Evolutionary conservation across 2,113 vertebrate genomes (phyloP).

Genomic region (Callorhinus ursinus): DNA sequence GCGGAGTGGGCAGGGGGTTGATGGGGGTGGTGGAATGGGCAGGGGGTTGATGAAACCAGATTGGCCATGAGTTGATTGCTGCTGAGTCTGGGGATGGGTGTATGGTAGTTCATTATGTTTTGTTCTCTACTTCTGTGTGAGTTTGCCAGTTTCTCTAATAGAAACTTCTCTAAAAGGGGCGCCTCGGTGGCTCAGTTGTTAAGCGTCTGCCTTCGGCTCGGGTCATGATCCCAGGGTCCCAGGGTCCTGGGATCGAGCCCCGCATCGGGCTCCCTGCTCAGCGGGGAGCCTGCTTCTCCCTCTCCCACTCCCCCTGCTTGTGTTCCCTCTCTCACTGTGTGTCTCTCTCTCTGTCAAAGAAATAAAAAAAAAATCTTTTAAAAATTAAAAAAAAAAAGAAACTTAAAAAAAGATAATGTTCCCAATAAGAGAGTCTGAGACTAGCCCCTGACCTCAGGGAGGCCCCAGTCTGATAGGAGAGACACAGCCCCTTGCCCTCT

Average conservation of each 20-base stretch:
- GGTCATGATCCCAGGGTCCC: no score
- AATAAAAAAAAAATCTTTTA: no score
- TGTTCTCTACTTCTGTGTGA: not conserved
- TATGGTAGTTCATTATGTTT: not conserved
- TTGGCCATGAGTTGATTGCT: not conserved
- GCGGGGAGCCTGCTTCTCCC: no score
- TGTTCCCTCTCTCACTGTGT: no score
- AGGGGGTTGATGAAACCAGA: not conserved
- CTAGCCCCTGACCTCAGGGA: not conserved
- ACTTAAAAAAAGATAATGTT: not conserved
- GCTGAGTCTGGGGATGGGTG: not conserved
- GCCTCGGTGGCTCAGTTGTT: no score
- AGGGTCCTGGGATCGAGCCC: no score
- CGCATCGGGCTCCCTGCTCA: no score
- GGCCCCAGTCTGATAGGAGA: not conserved
- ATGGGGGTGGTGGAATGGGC: not conserved
- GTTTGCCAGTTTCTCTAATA: not conserved
- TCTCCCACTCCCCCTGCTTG: no score
- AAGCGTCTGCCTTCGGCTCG: no score
- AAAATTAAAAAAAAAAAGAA: no score
- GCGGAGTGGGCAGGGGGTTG: rapidly evolving
- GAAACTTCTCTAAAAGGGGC: not conserved
- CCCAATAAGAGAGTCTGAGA: not conserved
- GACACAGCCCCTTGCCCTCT: not conserved
- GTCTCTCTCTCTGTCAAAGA: no score